A percentile compares a stretch with the other conserved stretches of the same genome.
phyloP scores from a whole-genome alignment of 2,888 invertebrate genomes.

The Globia sparganii region DNA sequence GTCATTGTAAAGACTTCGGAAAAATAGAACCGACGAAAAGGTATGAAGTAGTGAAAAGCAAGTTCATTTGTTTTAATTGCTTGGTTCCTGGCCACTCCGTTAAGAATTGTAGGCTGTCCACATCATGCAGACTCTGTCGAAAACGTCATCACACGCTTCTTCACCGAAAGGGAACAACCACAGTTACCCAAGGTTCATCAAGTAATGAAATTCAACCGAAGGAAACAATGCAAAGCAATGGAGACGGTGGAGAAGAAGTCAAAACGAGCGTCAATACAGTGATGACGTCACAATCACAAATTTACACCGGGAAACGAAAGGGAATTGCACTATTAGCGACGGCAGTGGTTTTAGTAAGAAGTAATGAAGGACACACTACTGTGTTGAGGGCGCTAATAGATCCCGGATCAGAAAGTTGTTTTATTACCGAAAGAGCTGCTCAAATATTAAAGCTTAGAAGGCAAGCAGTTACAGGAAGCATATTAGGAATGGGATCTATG shows the following conservation, averaged over 20 bases:
- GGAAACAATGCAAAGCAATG: not conserved
- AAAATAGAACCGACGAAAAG: not conserved
- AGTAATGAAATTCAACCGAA: not conserved
- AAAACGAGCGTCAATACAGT: not conserved
- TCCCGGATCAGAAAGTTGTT: too few relatives aligned
- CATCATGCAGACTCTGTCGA: not conserved
- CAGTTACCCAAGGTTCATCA: not conserved
- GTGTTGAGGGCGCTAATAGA: too few relatives aligned
- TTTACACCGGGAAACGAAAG: too few relatives aligned
- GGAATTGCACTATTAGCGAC: too few relatives aligned
- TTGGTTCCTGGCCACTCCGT: not conserved
- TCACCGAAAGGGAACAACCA: not conserved
- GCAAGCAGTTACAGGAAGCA: not conserved
- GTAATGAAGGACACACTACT: too few relatives aligned
- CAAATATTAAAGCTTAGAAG: not conserved
- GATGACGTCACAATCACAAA: too few relatives aligned
- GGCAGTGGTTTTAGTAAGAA: too few relatives aligned
- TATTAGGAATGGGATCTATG: not conserved
- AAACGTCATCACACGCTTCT: not conserved
- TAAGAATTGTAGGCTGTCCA: not conserved
- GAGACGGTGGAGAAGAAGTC: not conserved
- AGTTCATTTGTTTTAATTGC: not conserved
- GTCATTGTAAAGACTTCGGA: too few relatives aligned
- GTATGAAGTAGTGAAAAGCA: not conserved
- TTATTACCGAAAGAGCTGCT: not conserved